Evolutionary conservation across 2,888 invertebrate species (phyloP), one percentile per base, ranked within the genome.

Genomic region (Nineta flava): DNA sequence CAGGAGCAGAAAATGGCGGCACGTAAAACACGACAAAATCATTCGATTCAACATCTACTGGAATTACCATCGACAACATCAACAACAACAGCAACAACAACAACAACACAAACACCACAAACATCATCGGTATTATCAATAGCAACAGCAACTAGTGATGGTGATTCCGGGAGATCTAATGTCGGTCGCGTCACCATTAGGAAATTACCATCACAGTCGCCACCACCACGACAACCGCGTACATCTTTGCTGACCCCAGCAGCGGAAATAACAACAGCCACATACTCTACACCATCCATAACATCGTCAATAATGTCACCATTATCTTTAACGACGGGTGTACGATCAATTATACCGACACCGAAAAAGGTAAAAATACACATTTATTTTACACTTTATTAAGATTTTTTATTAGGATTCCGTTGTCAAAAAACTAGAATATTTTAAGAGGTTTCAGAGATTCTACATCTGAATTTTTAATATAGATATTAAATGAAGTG

Each of bases 31-130:
- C 65, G 67, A 55, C 68, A 71, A 57, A 70, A 68, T 57, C 72
- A 74, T 60, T 71, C 71, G 52, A 74, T 73, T 57, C 72, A 73
- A 61, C 69, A 72, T 59, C 67, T 73, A 49, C 64, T 74, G 60
- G 70, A 73, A 58, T 65, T 73, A 56, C 62, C 66, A 49, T 68
- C 69, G 54, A 66, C 66, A 53, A 65, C 68, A 54, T 64, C 67
- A 54, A 61, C 60, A 51, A 58, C 56, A 35, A 52, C 50, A 15
- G 13, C 46, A 49, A 9, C 32, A 7, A 32, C 32, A 38, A 10
- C 38, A 13, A 13, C 6, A 5, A 13, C 38, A 15, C n/a, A n/a
- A 15, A 38, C n/a, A 13, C 65, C 73, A 56, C 62, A 65, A 49
- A 68, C 69, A 54, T 66, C 66, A 53, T 65, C 68, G 54, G 64